Evolutionary conservation across 2,797 vertebrate genomes (phyloP).

Genomic region (Mus caroli): DNA sequence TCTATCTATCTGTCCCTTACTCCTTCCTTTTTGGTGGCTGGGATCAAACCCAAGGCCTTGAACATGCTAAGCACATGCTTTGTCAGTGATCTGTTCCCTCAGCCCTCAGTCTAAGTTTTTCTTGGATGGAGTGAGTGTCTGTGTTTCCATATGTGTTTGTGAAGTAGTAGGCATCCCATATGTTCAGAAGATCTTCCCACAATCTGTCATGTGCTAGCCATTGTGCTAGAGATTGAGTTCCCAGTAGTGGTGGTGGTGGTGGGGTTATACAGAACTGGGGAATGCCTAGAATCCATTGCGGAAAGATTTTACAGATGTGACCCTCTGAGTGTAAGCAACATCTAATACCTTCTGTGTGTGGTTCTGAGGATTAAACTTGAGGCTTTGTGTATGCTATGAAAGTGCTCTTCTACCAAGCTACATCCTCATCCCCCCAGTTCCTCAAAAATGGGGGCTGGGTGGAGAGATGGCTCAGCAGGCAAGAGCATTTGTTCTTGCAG

Average conservation of each 20-base stretch:
- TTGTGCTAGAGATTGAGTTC: background rate
- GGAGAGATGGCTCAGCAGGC: background rate
- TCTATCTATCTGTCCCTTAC: background rate
- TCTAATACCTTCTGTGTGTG: background rate
- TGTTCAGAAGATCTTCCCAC: background rate
- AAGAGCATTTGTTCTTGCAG: no score
- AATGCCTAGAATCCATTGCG: background rate
- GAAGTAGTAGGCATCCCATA: background rate
- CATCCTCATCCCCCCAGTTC: background rate
- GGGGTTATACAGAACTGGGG: background rate
- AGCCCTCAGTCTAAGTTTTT: background rate
- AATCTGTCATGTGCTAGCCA: background rate
- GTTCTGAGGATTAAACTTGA: background rate
- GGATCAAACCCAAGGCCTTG: background rate
- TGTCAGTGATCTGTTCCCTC: no score
- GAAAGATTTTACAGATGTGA: background rate
- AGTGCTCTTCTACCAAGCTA: background rate
- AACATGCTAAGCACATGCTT: background rate
- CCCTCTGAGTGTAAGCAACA: background rate
- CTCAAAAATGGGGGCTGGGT: background rate
- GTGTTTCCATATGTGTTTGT: background rate
- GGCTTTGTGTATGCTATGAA: background rate
- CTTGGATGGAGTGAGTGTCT: background rate
- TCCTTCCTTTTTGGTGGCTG: background rate
- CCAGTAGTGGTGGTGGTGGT: no score